Evolutionary conservation across 2,888 invertebrate genomes (phyloP), one percentile per base, ranked within the genome.

Genomic region (Erynnis tages): DNA sequence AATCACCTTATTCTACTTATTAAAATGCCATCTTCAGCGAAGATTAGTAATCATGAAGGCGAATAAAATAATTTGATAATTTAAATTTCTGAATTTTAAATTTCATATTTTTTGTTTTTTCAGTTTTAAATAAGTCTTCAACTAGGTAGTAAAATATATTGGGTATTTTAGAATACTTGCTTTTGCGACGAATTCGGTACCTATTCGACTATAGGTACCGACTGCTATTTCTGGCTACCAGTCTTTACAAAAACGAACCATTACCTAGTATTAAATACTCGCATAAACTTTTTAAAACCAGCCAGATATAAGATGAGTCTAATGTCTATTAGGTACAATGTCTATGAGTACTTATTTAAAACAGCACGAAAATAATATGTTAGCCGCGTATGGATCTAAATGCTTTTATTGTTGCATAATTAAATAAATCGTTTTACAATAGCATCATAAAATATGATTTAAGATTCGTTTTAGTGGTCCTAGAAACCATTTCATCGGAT

Each of bases 101-200:
- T n/a, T n/a, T n/a, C n/a, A n/a, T n/a, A n/a, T n/a, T n/a, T n/a
- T n/a, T n/a, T n/a, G n/a, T n/a, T n/a, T n/a, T n/a, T n/a, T n/a
- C n/a, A n/a, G n/a, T n/a, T n/a, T n/a, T n/a, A n/a, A n/a, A n/a
- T n/a, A n/a, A n/a, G n/a, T n/a, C n/a, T n/a, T n/a, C n/a, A n/a
- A n/a, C n/a, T n/a, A n/a, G n/a, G n/a, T n/a, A n/a, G n/a, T n/a
- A n/a, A n/a, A n/a, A n/a, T n/a, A n/a, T n/a, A n/a, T n/a, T n/a
- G n/a, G n/a, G n/a, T n/a, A n/a, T n/a, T n/a, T n/a, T n/a, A n/a
- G n/a, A n/a, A n/a, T n/a, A n/a, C n/a, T n/a, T n/a, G n/a, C n/a
- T n/a, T n/a, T n/a, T n/a, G n/a, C n/a, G n/a, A n/a, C n/a, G n/a
- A 45, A 13, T 45, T 30, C 13, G 21, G 32, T 44, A 45, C 21